phyloP scores from a whole-genome alignment of 2,797 vertebrate species.

The Xyrichtys novacula region DNA sequence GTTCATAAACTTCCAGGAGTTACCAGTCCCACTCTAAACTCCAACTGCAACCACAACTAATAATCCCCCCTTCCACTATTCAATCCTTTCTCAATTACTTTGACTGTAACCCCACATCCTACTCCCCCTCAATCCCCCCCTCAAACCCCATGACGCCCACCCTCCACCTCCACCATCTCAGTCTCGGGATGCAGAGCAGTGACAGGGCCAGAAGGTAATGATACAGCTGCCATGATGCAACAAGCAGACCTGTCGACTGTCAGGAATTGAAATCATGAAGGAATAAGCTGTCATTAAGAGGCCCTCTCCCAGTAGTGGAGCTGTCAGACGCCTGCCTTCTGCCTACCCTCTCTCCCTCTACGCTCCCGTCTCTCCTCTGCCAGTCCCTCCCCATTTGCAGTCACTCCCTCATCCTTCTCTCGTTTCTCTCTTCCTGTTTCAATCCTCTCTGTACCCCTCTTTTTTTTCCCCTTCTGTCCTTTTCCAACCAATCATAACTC shows the following conservation, averaged over 20 bases:
- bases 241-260: slow-evolving; percentile 96
- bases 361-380: slow-evolving; percentile 72
- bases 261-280: slow-evolving; percentile 96
- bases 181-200: slow-evolving; percentile 84
- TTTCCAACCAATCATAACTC: slow-evolving; percentile 72
- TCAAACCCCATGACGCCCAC: slow-evolving; percentile 61
- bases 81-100: slow-evolving; percentile 63
- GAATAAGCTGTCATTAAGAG: slow-evolving; percentile 97
- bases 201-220: slow-evolving; percentile 98
- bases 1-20: slow-evolving; percentile 43
- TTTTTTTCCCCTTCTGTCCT: slow-evolving; percentile 63
- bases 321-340: slow-evolving; percentile 88
- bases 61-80: slow-evolving; percentile 74
- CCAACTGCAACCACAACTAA: slow-evolving; percentile 60
- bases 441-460: slow-evolving; percentile 61
- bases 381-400: slow-evolving; percentile 82
- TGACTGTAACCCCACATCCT: slow-evolving; percentile 56
- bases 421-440: slow-evolving; percentile 73
- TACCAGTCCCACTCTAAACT: slow-evolving; percentile 44
- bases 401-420: slow-evolving; percentile 76
- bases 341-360: slow-evolving; percentile 66
- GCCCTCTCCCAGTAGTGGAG: slow-evolving; percentile 91
- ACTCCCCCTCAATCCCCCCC: slow-evolving; percentile 21
- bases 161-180: slow-evolving; percentile 74
- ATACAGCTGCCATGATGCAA: slow-evolving; percentile 96